Percentiles rank a stretch among this genome's conserved stretches.
phyloP scores from a whole-genome alignment of 30 jellyfish, hydroid and myxozoan species.

The Sanderia malayensis region DNA sequence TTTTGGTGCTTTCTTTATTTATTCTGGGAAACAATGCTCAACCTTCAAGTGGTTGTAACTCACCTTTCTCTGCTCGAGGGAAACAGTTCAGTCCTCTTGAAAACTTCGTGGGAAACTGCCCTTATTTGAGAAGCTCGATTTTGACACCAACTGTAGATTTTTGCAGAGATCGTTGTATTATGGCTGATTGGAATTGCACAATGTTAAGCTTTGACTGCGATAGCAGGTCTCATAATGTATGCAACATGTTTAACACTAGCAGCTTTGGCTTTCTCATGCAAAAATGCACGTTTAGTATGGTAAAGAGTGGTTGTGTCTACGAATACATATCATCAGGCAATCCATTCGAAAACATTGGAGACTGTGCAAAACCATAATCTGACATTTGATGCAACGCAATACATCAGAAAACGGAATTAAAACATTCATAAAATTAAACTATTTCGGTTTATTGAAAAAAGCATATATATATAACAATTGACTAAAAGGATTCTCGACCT shows the following conservation, averaged over 20 bases:
- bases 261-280: neutral
- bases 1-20: too few relatives aligned
- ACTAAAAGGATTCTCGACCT: too few relatives aligned
- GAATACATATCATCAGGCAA: neutral
- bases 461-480: too few relatives aligned
- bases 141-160: conserved; percentile 23
- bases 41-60: too few relatives aligned
- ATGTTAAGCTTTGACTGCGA: conserved; percentile 28
- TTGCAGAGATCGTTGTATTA: conserved; percentile 43
- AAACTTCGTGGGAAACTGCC: neutral
- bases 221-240: neutral
- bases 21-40: too few relatives aligned
- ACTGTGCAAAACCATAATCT: neutral
- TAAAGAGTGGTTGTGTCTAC: conserved; percentile 9
- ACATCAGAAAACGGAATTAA: too few relatives aligned
- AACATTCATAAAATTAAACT: too few relatives aligned
- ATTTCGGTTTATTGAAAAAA: too few relatives aligned
- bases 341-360: neutral
- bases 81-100: neutral
- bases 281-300: neutral
- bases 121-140: neutral
- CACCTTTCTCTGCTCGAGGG: neutral
- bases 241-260: conserved; percentile 23
- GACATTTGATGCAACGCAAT: too few relatives aligned
- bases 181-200: conserved; percentile 16